Conservation (phyloP, 2,797 vertebrate genomes). For the Chrosomus eos region DNA sequence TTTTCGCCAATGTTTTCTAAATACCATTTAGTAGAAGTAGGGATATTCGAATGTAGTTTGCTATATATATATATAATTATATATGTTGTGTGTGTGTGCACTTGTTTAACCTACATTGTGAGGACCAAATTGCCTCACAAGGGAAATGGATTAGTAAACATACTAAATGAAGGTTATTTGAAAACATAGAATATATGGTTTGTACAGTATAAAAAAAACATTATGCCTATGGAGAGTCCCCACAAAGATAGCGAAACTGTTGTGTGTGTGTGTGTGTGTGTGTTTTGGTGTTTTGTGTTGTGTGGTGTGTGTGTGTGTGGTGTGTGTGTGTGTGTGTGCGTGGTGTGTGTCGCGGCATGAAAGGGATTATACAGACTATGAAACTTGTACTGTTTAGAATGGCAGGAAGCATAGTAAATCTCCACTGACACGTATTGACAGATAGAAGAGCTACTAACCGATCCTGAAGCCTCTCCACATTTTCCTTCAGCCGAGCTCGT, state of each 20-base stretch:
- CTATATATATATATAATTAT: not conserved
- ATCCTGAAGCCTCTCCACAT: conserved; percentile 91
- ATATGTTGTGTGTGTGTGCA: not conserved
- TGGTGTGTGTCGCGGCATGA: no score
- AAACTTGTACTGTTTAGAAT: not conserved
- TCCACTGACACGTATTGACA: not conserved
- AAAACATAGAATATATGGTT: no score
- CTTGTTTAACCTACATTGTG: no score
- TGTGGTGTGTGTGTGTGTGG: not conserved
- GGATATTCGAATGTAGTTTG: not conserved
- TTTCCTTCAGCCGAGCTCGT: conserved; percentile 89
- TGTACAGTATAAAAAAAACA: no score
- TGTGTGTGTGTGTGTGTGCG: not conserved
- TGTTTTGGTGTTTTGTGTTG: no score
- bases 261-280: no score
- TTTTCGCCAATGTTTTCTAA: not conserved
- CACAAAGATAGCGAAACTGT: no score
- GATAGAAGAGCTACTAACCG: conserved; percentile 75
- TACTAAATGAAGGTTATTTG: no score
- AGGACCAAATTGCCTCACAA: no score
- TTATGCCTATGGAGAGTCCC: no score
- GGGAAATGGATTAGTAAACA: no score
- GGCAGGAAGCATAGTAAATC: not conserved
- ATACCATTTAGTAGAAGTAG: not conserved
- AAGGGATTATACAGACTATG: no score